A percentile compares a stretch with the other conserved stretches of the same genome.
Conservation (phyloP, 2,797 vertebrate species). For the Serranus cabrilla region DNA sequence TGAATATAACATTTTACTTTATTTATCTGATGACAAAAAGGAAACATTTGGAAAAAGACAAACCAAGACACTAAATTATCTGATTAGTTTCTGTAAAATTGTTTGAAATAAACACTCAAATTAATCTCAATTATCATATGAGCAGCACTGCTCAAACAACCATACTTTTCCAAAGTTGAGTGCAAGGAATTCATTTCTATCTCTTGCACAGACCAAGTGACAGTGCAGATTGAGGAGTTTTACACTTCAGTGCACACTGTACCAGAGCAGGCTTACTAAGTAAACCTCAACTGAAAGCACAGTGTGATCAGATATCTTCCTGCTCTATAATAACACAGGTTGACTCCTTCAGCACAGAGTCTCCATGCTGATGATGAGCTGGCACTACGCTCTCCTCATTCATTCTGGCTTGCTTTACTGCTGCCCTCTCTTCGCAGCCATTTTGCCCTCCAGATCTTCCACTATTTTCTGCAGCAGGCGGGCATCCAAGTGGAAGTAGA, state of each 20-base stretch:
- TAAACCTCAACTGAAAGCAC: slow-evolving; percentile 5
- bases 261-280: neutral
- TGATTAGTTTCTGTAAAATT: slow-evolving; percentile 3
- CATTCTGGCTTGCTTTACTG: slow-evolving; percentile 11
- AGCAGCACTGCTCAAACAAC: neutral
- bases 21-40: slow-evolving; percentile 38
- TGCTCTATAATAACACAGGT: neutral
- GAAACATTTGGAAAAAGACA: slow-evolving; percentile 7
- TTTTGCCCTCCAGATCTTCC: slow-evolving; percentile 88
- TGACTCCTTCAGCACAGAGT: neutral
- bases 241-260: neutral
- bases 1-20: slow-evolving; percentile 33
- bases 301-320: neutral
- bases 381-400: neutral
- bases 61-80: neutral
- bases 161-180: neutral
- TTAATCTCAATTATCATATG: slow-evolving; percentile 69
- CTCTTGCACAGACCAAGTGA: slow-evolving; percentile 12
- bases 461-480: slow-evolving; percentile 87
- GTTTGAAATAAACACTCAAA: slow-evolving; percentile 9
- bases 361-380: neutral
- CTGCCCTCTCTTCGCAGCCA: slow-evolving; percentile 47
- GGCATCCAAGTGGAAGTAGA: slow-evolving; percentile 91
- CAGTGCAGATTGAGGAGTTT: slow-evolving; percentile 1
- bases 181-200: neutral